phyloP scores from a whole-genome alignment of 1,140 invertebrate species.

The Portunus trituberculatus region DNA sequence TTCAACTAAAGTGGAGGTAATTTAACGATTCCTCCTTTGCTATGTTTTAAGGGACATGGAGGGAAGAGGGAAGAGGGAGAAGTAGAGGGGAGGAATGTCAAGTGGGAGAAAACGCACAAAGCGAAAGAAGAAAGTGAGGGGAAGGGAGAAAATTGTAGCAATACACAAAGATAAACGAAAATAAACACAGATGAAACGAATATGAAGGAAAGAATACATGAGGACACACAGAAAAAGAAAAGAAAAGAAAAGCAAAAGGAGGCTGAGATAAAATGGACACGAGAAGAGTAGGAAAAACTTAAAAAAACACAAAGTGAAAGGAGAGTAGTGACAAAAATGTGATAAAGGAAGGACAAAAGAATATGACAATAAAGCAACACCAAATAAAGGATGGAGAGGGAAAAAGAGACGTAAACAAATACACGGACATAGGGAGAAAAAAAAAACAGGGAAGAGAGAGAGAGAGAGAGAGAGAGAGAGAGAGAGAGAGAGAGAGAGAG shows the following conservation, averaged over 20 bases:
- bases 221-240: neutral
- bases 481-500: too few species aligned
- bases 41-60: neutral
- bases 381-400: neutral
- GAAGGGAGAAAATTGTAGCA: neutral
- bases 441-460: neutral
- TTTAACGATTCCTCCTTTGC: neutral
- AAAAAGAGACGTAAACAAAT: neutral
- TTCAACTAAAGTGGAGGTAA: neutral
- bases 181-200: neutral
- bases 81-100: too few species aligned
- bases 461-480: too few species aligned
- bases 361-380: neutral
- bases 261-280: neutral
- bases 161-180: neutral
- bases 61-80: too few species aligned
- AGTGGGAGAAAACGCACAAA: too few species aligned
- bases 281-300: neutral
- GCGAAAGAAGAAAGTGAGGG: neutral
- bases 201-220: neutral
- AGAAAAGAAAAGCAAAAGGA: neutral
- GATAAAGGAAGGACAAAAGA: neutral
- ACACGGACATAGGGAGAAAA: neutral
- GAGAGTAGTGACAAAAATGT: neutral
- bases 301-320: neutral